Evolutionary conservation across 2,797 vertebrate species (phyloP).

Genomic region (Sebastes elongatus): DNA sequence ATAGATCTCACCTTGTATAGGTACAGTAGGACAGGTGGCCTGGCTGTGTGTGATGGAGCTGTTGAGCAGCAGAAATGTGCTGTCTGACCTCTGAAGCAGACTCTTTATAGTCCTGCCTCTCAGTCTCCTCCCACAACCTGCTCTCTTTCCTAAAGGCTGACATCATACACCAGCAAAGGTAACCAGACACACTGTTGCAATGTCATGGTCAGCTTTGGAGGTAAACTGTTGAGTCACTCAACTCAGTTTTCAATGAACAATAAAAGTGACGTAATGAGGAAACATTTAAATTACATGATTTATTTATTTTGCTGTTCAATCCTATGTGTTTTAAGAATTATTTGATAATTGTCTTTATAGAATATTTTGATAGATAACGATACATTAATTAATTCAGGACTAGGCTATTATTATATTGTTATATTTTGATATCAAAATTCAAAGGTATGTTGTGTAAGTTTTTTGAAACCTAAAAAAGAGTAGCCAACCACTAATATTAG

Average conservation of each 20-base stretch:
- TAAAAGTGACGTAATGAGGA: rapidly evolving
- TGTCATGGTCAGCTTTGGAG: too few relatives aligned
- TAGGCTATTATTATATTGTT: too few relatives aligned
- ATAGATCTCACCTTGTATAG: conserved; percentile 39
- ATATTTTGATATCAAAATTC: not conserved
- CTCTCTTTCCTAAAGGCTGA: not conserved
- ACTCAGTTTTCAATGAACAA: not conserved
- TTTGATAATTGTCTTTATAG: not conserved
- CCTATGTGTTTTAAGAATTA: not conserved
- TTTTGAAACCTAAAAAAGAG: not conserved
- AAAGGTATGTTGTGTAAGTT: not conserved
- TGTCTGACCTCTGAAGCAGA: not conserved
- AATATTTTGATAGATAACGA: not conserved
- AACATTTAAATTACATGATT: not conserved
- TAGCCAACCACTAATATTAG: not conserved
- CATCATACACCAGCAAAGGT: not conserved
- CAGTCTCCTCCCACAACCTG: conserved; percentile 38
- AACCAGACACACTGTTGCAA: not conserved
- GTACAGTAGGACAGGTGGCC: not conserved
- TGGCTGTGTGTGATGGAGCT: not conserved
- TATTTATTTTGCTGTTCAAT: not conserved
- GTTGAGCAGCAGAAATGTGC: conserved; percentile 9
- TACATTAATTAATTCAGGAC: not conserved
- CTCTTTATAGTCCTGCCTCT: conserved; percentile 33
- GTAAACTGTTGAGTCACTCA: conserved; percentile 48